Base-by-base conservation (phyloP, 2,797 vertebrate genomes). In the Helostoma temminkii region DNA sequence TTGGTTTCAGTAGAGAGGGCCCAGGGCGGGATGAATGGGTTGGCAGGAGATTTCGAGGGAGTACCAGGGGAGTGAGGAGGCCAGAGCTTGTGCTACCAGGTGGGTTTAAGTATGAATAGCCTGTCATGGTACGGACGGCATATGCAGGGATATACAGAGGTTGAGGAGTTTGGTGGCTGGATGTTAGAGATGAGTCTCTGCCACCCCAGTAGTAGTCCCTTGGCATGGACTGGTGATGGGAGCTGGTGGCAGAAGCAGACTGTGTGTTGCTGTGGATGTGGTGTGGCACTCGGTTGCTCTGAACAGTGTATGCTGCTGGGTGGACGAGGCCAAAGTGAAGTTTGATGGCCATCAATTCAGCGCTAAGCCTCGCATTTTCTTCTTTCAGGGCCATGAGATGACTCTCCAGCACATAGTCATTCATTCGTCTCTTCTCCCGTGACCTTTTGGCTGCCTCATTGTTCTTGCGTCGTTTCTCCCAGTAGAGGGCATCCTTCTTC, bases 381-480 rank as follows among this genome's bases (percentile, higher is more conserved):
- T 95, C 91, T 15, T 90, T 94, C 87, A 98, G 78, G 0, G 93
- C 90, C 0, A 91, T 67, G 71, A 98, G 63, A 63, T 92, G 93
- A 47, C 57, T 86, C 89, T 97, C 96, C 61, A 96, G 79, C 43
- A 95, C 94, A 0, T 91, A 92, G 28, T 99, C 96, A 0, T 92
- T 94, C 60, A 95, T 92, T 11, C 94, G 91, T 18, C 96, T 91
- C 91, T 97, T 99, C 78, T 98, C 96, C 24, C 97, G 89, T 0
- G 97, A 99, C 18, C 95, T 92, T 70, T 96, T 98, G 79, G 97
- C 97, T 0, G 96, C 96, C 65, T 97, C 96, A 0, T 98, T 99
- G 92, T 99, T 98, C 90, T 96, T 97, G 19, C 90, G 93, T 3
- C 97, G 90, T 75, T 96, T 99, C 86, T 98, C 96, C 97, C 97